Conservation (phyloP, 2,113 vertebrate species). For the Forbesichthys agassizii region DNA sequence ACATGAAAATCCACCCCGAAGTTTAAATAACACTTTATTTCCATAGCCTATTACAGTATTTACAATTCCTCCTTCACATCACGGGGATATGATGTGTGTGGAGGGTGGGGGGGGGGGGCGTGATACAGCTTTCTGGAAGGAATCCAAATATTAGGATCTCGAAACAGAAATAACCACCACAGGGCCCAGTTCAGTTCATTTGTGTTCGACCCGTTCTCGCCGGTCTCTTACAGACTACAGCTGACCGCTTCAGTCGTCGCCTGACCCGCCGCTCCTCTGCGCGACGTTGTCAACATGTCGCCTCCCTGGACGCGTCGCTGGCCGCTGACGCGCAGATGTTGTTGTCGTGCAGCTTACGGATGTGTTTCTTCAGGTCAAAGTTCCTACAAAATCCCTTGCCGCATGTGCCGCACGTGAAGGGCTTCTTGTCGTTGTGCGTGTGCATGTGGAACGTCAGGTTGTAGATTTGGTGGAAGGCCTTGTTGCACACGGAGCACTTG, state of each 20-base stretch:
- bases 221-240: too few species aligned
- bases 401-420: constrained; percentile 96
- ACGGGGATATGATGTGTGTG: constrained; percentile 81
- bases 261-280: too few species aligned
- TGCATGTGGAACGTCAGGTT: constrained; percentile 99
- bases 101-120: constrained; percentile 85
- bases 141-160: too few species aligned
- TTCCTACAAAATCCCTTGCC: constrained; percentile 98
- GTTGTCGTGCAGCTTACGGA: constrained; percentile 90
- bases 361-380: constrained; percentile 99
- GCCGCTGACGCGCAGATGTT: not conserved
- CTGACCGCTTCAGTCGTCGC: too few species aligned
- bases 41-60: constrained; percentile 58
- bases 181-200: too few species aligned
- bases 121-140: too few species aligned
- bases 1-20: constrained; percentile 45
- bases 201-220: too few species aligned
- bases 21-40: constrained; percentile 77
- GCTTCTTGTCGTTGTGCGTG: constrained; percentile 99
- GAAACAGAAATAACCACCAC: too few species aligned
- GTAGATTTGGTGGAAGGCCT: constrained; percentile 98
- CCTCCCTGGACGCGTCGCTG: not conserved
- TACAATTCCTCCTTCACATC: constrained; percentile 53
- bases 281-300: too few species aligned
- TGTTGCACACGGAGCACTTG: constrained; percentile 99